Percentiles rank a stretch among this genome's conserved stretches.
phyloP scores from a whole-genome alignment of 2,797 vertebrate genomes.

The Schizopygopsis malacanthus region DNA sequence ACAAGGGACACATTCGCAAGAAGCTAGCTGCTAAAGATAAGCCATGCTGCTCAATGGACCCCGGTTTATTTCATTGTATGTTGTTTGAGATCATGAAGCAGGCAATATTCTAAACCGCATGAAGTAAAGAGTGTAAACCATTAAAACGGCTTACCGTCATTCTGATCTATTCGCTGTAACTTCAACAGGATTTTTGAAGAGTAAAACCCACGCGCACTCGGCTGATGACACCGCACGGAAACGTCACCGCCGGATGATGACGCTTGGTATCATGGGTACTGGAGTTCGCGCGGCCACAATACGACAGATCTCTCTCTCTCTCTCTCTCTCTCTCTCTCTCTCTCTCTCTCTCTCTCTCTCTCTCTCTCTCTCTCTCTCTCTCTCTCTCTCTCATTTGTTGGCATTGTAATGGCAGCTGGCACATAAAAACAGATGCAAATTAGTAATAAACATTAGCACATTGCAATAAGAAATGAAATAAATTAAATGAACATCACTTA shows the following conservation, averaged over 20 bases:
- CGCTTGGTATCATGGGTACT: constrained; percentile 68
- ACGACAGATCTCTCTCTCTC: too few relatives aligned
- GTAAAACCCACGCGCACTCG: constrained; percentile 66
- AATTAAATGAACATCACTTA: too few relatives aligned
- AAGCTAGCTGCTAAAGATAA: constrained; percentile 36
- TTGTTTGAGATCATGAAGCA: neutral
- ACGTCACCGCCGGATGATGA: neutral
- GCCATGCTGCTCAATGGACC: neutral
- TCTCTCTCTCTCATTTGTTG: too few relatives aligned
- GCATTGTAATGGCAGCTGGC: too few relatives aligned
- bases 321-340: too few relatives aligned
- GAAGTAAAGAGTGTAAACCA: neutral
- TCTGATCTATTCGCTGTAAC: neutral
- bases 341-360: too few relatives aligned
- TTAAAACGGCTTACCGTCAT: constrained; percentile 50
- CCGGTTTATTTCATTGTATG: neutral
- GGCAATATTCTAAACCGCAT: neutral
- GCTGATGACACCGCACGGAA: constrained; percentile 68
- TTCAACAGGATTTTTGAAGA: neutral
- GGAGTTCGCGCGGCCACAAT: constrained; percentile 55
- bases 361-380: too few relatives aligned
- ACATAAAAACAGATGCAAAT: too few relatives aligned
- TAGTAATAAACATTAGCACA: too few relatives aligned
- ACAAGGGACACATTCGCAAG: neutral
- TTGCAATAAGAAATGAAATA: too few relatives aligned